Base-by-base conservation (phyloP, 2,797 vertebrate genomes). In the Propithecus deckenii region DNA sequence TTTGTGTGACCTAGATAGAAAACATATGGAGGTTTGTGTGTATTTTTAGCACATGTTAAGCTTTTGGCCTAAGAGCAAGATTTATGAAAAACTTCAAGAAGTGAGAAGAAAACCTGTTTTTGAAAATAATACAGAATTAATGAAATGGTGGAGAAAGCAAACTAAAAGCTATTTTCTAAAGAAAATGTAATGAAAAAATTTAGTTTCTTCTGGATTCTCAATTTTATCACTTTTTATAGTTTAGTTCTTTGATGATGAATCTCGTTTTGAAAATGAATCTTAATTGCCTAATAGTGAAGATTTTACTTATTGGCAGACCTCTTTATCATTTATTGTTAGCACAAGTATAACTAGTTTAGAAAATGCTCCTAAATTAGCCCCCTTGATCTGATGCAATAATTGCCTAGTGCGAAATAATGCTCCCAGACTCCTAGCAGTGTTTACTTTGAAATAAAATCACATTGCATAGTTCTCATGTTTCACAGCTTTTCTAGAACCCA, bases 1-100 rank as follows among this genome's bases (percentile, higher is more conserved):
- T 98, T 98, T 98, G 97, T 98, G 95, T 98, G 98, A 98, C 98
- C 98, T 98, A 99, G 98, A 99, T 98, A 99, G 98, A 98, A 98
- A 98, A 98, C 97, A 98, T 98, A 98, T 92, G 95, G 94, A 98
- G 91, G 96, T 94, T 97, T 98, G 97, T 91, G 59, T 98, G 75
- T 99, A 99, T 99, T 99, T 99, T 98, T 99, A 99, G 98, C 95
- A 95, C 91, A 96, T 98, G 97, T 97, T 98, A 98, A 98, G 98
- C 97, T 93, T 96, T 95, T 18, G 30, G 91, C 72, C 71, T 93
- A 94, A 85, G 41, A 43, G 61, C 18, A 94, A 74, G 95, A 94
- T 98, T 98, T 89, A 74, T 96, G 86, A 63, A 90, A 96, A 59
- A 71, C 88, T 97, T 93, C 17, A 95, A 94, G 81, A 98, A 96